These are phyloP conservation scores for Hemiprocne comata DNA, from an alignment of 2,113 vertebrate genomes.

Conservation along the genomic window DNA sequence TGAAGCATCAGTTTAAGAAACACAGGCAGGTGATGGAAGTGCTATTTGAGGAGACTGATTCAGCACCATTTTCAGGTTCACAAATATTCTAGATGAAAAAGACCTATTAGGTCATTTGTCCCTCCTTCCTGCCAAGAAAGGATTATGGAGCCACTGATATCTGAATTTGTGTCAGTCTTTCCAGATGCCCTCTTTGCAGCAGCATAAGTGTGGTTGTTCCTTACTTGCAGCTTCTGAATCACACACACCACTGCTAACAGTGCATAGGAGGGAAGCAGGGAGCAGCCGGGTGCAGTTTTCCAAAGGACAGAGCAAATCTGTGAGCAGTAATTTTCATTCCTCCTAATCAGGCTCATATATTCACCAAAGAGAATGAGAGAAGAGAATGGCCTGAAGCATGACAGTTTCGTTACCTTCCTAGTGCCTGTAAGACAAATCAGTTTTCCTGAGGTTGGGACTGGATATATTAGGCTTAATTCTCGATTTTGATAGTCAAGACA, in stretches of 20 bases:
- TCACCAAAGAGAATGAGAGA: not conserved
- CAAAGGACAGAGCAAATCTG: not conserved
- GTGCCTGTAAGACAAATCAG: not conserved
- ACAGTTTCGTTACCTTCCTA: not conserved
- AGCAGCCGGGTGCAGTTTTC: not conserved
- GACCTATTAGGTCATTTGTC: not conserved
- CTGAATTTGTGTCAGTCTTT: not conserved
- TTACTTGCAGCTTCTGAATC: not conserved
- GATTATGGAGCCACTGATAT: not conserved
- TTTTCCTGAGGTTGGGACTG: accelerated
- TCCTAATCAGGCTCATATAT: not conserved
- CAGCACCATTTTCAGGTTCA: not conserved
- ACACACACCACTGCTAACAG: not conserved
- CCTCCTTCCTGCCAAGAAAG: not conserved
- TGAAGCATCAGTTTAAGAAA: not conserved
- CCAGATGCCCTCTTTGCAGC: not conserved
- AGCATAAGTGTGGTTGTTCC: not conserved
- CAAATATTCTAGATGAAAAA: not conserved
- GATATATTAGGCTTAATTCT: not conserved
- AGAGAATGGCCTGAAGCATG: not conserved
- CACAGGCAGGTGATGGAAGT: not conserved
- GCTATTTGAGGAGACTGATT: not conserved
- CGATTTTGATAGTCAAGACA: not conserved
- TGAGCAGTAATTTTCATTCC: not conserved
- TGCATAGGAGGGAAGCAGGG: not conserved